A percentile compares a stretch with the other conserved stretches of the same genome.
These are phyloP conservation scores for Tenthredo notha DNA, from an alignment of 2,888 invertebrate genomes.

Conservation along the genomic window DNA sequence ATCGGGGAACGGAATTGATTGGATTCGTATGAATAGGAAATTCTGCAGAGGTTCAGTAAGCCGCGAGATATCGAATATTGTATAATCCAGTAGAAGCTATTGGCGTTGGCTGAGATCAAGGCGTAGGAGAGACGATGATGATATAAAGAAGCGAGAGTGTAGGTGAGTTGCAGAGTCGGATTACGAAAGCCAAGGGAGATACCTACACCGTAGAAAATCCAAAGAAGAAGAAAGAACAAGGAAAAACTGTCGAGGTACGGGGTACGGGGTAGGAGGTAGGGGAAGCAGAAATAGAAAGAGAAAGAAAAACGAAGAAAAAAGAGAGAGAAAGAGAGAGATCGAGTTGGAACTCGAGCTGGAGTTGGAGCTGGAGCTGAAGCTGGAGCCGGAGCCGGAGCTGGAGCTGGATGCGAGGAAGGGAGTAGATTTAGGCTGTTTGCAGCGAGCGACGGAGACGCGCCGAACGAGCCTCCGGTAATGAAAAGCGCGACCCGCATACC, in stretches of 20 bases:
- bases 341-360: constrained; percentile 27
- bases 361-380: constrained; percentile 55
- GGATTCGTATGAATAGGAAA: constrained; percentile 48
- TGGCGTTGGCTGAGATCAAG: constrained; percentile 65
- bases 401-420: constrained; percentile 60
- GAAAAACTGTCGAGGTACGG: background rate
- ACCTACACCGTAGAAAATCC: constrained; percentile 6
- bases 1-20: constrained; percentile 49
- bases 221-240: constrained; percentile 47
- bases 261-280: background rate
- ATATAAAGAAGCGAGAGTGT: constrained; percentile 58
- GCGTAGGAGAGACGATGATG: constrained; percentile 63
- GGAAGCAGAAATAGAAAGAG: constrained; percentile 52
- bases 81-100: constrained; percentile 70
- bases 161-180: constrained; percentile 60
- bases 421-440: constrained; percentile 78
- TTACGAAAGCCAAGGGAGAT: constrained; percentile 57
- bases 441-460: constrained; percentile 68
- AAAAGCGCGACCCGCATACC: constrained; percentile 83
- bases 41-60: constrained; percentile 33
- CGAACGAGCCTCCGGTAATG: constrained; percentile 81
- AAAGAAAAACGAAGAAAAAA: constrained; percentile 56
- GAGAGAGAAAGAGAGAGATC: constrained; percentile 56
- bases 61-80: constrained; percentile 71
- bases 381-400: constrained; percentile 52